A percentile compares a stretch with the other conserved stretches of the same genome.
Conservation (phyloP, 2,113 vertebrate species). For the Syngnathoides biaculeatus region DNA sequence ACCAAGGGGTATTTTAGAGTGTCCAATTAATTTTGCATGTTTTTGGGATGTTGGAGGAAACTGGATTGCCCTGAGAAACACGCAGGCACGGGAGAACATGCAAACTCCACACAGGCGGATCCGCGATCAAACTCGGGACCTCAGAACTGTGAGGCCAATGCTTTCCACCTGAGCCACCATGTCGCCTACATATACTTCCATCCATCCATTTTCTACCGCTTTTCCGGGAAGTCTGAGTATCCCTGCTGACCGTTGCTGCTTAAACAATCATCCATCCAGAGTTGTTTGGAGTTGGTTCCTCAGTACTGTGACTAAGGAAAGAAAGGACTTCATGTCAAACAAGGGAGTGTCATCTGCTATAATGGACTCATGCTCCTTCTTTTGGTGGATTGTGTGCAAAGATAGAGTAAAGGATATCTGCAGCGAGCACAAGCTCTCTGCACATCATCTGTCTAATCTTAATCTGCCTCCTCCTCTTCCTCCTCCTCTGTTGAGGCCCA, state of each 20-base stretch:
- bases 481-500: slow-evolving; percentile 35
- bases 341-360: slow-evolving; percentile 9
- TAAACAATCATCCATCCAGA: not conserved
- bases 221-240: too few species aligned
- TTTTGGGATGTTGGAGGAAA: too few species aligned
- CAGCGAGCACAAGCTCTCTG: slow-evolving; percentile 47
- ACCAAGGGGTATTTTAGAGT: too few species aligned
- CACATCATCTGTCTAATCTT: slow-evolving; percentile 62
- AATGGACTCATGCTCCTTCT: slow-evolving; percentile 17
- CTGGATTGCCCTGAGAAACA: too few species aligned
- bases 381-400: slow-evolving; percentile 10
- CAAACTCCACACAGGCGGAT: too few species aligned
- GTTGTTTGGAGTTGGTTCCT: slow-evolving; percentile 8
- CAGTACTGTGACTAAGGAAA: slow-evolving; percentile 15
- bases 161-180: too few species aligned
- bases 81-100: too few species aligned
- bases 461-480: slow-evolving; percentile 55
- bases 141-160: too few species aligned
- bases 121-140: too few species aligned
- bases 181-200: too few species aligned
- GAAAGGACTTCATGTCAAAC: slow-evolving; percentile 17
- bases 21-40: too few species aligned
- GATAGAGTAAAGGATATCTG: slow-evolving; percentile 44
- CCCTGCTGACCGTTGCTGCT: not conserved
- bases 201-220: too few species aligned